Evolutionary conservation across 2,113 vertebrate genomes (phyloP).

Genomic region (Nipponia nippon): DNA sequence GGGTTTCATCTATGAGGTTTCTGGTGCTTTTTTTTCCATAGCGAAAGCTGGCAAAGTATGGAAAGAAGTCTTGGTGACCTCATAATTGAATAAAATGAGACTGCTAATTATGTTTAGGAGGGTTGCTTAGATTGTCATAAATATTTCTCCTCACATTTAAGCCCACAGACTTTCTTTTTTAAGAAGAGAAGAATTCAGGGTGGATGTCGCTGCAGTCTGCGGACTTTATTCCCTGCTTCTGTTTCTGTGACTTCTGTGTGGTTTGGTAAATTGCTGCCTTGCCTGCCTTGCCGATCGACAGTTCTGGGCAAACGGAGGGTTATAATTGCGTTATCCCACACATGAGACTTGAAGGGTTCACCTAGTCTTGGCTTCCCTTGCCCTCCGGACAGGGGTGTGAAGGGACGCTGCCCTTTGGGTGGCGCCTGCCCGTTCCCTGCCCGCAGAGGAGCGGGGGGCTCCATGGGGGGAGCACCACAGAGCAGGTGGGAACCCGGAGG

Average conservation of each 20-base stretch:
- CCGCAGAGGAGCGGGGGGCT: accelerated
- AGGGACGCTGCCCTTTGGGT: background rate
- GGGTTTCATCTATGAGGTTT: background rate
- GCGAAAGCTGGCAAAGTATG: background rate
- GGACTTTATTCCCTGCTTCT: background rate
- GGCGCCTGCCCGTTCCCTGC: background rate
- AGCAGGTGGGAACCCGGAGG: background rate
- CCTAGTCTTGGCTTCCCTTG: background rate
- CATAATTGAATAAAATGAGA: background rate
- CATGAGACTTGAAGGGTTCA: background rate
- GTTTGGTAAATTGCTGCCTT: background rate
- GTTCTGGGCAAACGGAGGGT: background rate
- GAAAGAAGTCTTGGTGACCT: background rate
- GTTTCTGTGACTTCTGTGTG: background rate
- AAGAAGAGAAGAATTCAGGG: background rate
- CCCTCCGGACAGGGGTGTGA: background rate
- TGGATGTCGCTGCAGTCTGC: background rate
- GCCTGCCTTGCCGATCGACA: background rate
- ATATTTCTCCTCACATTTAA: background rate
- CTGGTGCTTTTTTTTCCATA: background rate
- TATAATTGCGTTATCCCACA: background rate
- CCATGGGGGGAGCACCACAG: background rate
- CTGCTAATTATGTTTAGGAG: slow-evolving; percentile 20
- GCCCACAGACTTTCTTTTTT: slow-evolving; percentile 11
- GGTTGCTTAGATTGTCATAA: background rate